Evolutionary conservation across 1,140 invertebrate species (phyloP).

Genomic region (Vanessa tameamea): DNA sequence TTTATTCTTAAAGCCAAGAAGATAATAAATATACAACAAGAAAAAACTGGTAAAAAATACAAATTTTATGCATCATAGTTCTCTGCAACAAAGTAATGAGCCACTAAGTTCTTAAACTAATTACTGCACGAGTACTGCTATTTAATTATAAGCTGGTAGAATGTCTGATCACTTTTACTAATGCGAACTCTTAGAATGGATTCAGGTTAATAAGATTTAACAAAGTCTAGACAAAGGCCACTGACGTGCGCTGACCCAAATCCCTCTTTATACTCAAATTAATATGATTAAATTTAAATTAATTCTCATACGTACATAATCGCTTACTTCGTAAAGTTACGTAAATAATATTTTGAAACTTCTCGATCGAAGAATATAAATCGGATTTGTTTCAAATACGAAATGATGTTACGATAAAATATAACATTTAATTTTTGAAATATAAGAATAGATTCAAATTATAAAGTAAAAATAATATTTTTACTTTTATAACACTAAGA

Average conservation of each 20-base stretch:
- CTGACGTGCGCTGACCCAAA: neutral
- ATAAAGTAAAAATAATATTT: no score
- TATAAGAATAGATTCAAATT: no score
- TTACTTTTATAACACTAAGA: no score
- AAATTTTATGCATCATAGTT: slow-evolving; percentile 20
- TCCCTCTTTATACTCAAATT: neutral
- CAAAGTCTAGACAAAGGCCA: slow-evolving; percentile 16
- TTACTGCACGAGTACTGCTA: slow-evolving; percentile 16
- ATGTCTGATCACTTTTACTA: slow-evolving; percentile 18
- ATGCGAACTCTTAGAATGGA: slow-evolving; percentile 12
- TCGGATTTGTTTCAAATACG: no score
- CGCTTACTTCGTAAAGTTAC: no score
- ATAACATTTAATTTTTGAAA: no score
- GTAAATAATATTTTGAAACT: no score
- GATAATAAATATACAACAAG: neutral
- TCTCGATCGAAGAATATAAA: no score
- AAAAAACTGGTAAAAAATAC: neutral
- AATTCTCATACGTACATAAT: no score
- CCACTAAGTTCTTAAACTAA: slow-evolving; percentile 28
- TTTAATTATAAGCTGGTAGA: slow-evolving; percentile 13
- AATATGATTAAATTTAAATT: neutral
- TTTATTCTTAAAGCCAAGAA: neutral
- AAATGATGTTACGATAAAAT: no score
- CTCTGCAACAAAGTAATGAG: slow-evolving; percentile 5
- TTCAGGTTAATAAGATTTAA: slow-evolving; percentile 24